Conservation (phyloP, 2,113 vertebrate species). For the Todiramphus chloris region DNA sequence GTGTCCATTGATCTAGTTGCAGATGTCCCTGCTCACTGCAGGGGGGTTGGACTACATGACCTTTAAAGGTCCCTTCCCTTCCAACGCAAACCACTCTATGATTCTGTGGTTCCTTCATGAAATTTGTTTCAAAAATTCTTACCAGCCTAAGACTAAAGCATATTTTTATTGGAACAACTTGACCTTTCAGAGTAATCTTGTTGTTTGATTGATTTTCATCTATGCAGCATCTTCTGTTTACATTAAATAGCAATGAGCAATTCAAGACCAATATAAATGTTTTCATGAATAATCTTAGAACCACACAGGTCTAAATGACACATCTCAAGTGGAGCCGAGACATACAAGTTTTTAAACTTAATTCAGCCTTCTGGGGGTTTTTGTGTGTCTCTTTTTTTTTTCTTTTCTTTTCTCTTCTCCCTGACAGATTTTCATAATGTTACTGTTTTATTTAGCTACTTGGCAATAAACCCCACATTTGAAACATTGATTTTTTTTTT, state of each 20-base stretch:
- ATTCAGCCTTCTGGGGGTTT: neutral
- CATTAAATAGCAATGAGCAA: slow-evolving; percentile 12
- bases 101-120: neutral
- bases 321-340: neutral
- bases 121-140: neutral
- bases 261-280: neutral
- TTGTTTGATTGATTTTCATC: slow-evolving; percentile 50
- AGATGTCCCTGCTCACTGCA: neutral
- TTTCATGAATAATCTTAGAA: neutral
- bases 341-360: neutral
- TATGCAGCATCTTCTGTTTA: slow-evolving; percentile 28
- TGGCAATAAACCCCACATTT: neutral
- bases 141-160: neutral
- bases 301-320: neutral
- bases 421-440: neutral
- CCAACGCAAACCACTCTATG: neutral
- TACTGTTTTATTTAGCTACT: neutral
- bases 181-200: slow-evolving; percentile 38
- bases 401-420: neutral
- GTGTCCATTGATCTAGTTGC: neutral
- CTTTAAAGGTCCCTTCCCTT: neutral
- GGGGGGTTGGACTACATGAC: neutral
- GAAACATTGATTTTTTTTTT: neutral
- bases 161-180: slow-evolving; percentile 26
- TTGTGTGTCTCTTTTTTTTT: no score